Evolutionary conservation across 1,140 invertebrate genomes (phyloP), one percentile per base, ranked within the genome.

Genomic region (Lepidostoma basale): DNA sequence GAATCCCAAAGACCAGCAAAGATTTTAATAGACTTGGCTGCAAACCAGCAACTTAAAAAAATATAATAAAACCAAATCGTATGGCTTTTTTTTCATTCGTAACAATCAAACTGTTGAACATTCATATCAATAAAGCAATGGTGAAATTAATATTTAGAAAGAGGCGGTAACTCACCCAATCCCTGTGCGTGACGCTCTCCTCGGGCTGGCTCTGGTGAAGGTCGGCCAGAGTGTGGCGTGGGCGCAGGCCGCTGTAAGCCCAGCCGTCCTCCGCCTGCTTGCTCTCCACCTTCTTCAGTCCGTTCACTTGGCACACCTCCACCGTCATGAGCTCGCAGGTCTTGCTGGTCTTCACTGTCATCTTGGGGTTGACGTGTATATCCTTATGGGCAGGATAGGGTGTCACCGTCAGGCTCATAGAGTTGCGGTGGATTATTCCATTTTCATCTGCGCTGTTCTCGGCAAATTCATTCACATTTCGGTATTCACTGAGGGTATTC

Each of bases 351-450:
- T 71, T 72, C 5, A 49, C 65, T 3, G 82, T 84, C 82, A 84
- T 84, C 67, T 83, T 83, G 10, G 82, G 82, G 67, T 84, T 84
- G 0, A 84, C 78, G 58, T 83, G 82, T 30, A 83, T 81, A 60
- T 83, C 82, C 67, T 83, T 83, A 62, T 83, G 81, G 22, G 59
- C 58, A 4, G 65, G 42, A 60, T 67, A 69, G 3, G 71, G 71
- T n/a, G 68, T 68, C 33, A 73, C 71, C 0, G 67, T 69, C 22
- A 73, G 25, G 33, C 71, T 73, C 22, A 73, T 69, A 8, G 71
- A 73, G 36, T 73, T 73, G 39, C 71, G 28, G 36, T 73, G 71
- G n/a, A 69, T 64, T 8, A 47, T 33, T 26, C 67, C 70, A 25
- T 66, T 62, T 18, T 62, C 49, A 25, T 59, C 47, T 10, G 81